Evolutionary conservation across 2,113 vertebrate genomes (phyloP).

Genomic region (Myanophis thanlyinensis): DNA sequence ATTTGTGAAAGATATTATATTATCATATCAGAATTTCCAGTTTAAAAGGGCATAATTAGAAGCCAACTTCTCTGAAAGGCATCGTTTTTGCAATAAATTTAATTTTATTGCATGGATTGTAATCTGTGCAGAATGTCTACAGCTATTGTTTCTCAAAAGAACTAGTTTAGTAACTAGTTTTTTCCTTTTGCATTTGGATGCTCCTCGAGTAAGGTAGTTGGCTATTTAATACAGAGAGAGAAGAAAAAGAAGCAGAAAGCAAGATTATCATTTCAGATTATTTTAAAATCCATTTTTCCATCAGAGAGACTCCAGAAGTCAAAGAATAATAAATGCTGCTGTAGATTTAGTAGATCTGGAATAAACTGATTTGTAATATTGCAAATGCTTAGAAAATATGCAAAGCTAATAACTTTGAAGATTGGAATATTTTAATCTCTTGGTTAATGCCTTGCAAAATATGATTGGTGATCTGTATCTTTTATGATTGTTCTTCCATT

Average conservation of each 20-base stretch:
- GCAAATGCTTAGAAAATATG: too few species aligned
- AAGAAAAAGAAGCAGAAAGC: neutral
- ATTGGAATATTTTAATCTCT: neutral
- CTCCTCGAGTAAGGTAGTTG: neutral
- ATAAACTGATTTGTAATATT: neutral
- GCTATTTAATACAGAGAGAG: neutral
- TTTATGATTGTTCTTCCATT: neutral
- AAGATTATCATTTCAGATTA: neutral
- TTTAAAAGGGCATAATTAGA: neutral
- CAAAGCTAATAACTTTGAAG: neutral
- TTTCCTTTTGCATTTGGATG: neutral
- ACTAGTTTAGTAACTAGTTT: too few species aligned
- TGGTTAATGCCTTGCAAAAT: neutral
- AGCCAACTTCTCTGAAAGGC: neutral
- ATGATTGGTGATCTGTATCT: neutral
- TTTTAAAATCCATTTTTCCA: neutral
- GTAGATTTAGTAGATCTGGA: neutral
- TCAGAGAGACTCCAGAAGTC: neutral
- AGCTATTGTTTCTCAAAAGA: neutral
- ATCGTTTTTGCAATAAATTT: neutral
- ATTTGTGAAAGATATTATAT: neutral
- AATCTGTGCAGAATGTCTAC: neutral
- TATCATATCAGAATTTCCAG: neutral
- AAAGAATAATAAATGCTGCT: neutral
- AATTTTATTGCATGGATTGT: neutral